A percentile compares a stretch with the other conserved stretches of the same genome.
Evolutionary conservation across 2,888 invertebrate species (phyloP).

Genomic region (Aplocera efformata): DNA sequence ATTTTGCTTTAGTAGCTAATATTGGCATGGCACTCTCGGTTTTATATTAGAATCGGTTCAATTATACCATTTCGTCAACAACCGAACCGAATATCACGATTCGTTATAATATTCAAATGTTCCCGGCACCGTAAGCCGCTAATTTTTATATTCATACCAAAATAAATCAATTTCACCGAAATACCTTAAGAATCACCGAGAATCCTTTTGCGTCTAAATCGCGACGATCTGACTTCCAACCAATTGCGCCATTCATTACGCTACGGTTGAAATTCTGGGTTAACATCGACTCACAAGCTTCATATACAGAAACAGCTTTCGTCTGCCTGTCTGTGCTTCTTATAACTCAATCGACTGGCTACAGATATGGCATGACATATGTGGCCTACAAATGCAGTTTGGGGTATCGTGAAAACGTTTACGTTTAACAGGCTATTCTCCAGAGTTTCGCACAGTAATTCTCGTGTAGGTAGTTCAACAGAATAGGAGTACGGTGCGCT

Average conservation of each 20-base stretch:
- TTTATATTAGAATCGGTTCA: slow-evolving; percentile 12
- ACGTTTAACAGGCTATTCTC: slow-evolving; percentile 14
- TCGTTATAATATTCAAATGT: too few species aligned
- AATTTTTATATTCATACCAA: neutral
- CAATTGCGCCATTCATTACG: slow-evolving; percentile 8
- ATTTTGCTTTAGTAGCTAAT: slow-evolving; percentile 29
- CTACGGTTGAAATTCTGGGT: slow-evolving; percentile 4
- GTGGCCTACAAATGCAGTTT: slow-evolving; percentile 5
- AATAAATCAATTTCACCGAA: slow-evolving; percentile 1
- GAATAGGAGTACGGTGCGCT: slow-evolving; percentile 42
- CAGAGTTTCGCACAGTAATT: slow-evolving; percentile 26
- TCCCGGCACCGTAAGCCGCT: neutral
- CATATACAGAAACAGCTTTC: slow-evolving; percentile 2
- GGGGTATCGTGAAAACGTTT: neutral
- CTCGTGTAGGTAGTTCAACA: slow-evolving; percentile 34
- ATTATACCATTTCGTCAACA: slow-evolving; percentile 2
- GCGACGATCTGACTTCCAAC: neutral
- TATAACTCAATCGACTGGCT: neutral
- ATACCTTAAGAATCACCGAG: neutral
- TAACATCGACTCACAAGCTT: slow-evolving; percentile 2
- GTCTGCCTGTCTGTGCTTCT: slow-evolving; percentile 1
- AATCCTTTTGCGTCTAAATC: neutral
- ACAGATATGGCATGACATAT: neutral
- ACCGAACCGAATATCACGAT: neutral
- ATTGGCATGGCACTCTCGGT: slow-evolving; percentile 12